Percentiles rank a stretch among this genome's conserved stretches.
These are phyloP conservation scores for Drosophila ercepeae DNA, from an alignment of 1,140 invertebrate genomes.

Conservation along the genomic window DNA sequence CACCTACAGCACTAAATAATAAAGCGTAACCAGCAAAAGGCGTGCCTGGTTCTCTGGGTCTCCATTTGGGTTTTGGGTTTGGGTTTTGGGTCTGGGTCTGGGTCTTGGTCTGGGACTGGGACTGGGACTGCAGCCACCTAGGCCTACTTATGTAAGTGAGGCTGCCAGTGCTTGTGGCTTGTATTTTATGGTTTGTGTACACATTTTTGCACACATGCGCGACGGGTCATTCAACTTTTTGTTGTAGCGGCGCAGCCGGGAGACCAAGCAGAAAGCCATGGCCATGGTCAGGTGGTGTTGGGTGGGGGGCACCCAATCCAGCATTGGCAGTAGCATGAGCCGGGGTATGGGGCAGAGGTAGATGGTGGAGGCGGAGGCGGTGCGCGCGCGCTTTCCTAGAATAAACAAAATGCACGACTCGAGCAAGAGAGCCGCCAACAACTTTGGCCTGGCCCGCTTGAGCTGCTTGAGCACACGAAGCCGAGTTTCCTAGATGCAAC, in stretches of 20 bases:
- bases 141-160: constrained; percentile 79
- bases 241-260: constrained; percentile 12
- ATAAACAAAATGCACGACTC: constrained; percentile 81
- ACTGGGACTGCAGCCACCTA: constrained; percentile 38
- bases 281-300: constrained; percentile 54
- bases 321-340: not conserved
- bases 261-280: constrained; percentile 56
- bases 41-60: constrained; percentile 50
- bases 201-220: constrained; percentile 82
- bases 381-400: constrained; percentile 77
- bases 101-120: not conserved
- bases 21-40: constrained; percentile 81
- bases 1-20: constrained; percentile 79
- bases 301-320: too few species aligned
- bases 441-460: constrained; percentile 37
- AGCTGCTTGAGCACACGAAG: constrained; percentile 47
- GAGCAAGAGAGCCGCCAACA: constrained; percentile 69
- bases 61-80: constrained; percentile 18
- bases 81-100: constrained; percentile 3
- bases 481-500: constrained; percentile 39
- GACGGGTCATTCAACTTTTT: constrained; percentile 77
- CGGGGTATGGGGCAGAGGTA: constrained; percentile 8
- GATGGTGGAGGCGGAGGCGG: constrained; percentile 39
- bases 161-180: constrained; percentile 68
- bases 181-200: constrained; percentile 83